A percentile compares a stretch with the other conserved stretches of the same genome.
phyloP scores from a whole-genome alignment of 2,888 invertebrate species.

The Cabera pusaria region DNA sequence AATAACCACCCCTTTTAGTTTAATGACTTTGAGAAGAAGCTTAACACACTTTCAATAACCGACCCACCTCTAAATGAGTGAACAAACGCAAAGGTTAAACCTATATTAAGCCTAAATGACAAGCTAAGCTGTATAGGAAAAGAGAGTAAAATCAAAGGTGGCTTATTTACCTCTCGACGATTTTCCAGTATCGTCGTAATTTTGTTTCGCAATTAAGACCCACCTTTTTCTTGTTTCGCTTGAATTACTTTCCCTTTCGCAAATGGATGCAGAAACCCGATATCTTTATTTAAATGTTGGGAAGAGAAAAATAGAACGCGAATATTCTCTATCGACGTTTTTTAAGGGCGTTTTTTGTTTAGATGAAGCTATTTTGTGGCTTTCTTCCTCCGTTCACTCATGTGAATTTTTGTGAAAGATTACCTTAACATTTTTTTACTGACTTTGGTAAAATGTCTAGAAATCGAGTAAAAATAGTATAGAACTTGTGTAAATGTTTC shows the following conservation, averaged over 20 bases:
- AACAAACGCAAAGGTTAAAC: background rate
- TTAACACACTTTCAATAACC: background rate
- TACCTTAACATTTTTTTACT: no score
- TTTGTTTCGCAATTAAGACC: conserved; percentile 39
- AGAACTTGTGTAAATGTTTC: no score
- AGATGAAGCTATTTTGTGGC: no score
- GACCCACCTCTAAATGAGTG: no score
- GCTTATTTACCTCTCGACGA: conserved; percentile 34
- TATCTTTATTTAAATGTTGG: conserved; percentile 26
- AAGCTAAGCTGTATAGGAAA: conserved; percentile 41
- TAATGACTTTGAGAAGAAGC: no score
- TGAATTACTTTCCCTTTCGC: conserved; percentile 43
- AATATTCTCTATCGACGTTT: conserved; percentile 12
- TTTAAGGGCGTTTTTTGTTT: background rate
- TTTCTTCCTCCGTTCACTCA: no score
- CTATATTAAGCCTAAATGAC: conserved; percentile 6
- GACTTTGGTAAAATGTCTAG: no score
- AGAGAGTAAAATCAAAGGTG: conserved; percentile 33
- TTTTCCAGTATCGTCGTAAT: conserved; percentile 48
- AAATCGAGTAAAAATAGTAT: no score
- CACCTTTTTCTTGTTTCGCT: conserved; percentile 39
- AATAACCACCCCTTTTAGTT: no score
- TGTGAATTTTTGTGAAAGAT: no score
- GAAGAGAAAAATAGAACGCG: conserved; percentile 14
- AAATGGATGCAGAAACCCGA: conserved; percentile 32